Conservation (phyloP, 2,888 invertebrate genomes). For the Agrotis ipsilon region DNA sequence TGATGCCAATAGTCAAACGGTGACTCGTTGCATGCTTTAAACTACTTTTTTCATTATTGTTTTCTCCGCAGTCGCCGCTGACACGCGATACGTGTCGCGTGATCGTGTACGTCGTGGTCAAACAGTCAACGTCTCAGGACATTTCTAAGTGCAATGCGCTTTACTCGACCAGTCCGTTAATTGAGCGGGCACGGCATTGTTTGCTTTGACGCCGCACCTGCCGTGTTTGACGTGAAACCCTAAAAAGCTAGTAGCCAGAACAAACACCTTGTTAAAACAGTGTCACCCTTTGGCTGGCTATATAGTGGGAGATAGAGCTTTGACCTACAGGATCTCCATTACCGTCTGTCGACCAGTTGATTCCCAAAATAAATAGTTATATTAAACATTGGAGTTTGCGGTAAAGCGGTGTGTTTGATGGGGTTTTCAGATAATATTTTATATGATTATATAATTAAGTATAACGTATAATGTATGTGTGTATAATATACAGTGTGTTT, state of each 20-base stretch:
- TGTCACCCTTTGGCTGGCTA: background rate
- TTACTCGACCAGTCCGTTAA: slow-evolving; percentile 75
- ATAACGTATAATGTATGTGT: too few species aligned
- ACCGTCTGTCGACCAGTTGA: background rate
- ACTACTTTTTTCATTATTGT: background rate
- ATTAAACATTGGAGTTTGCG: too few species aligned
- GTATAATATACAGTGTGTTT: too few species aligned
- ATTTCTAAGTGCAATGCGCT: slow-evolving; percentile 56
- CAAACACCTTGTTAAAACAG: slow-evolving; percentile 45
- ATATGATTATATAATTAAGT: too few species aligned
- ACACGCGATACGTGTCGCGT: background rate
- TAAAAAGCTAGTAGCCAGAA: slow-evolving; percentile 57
- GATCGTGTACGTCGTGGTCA: too few species aligned
- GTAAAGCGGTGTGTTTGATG: too few species aligned
- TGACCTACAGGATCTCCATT: slow-evolving; percentile 1
- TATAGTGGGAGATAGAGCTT: background rate
- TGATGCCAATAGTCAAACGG: too few species aligned
- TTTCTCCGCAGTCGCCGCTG: background rate
- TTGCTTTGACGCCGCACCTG: slow-evolving; percentile 79
- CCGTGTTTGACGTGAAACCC: slow-evolving; percentile 72
- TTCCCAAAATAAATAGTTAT: background rate
- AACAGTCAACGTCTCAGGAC: slow-evolving; percentile 39
- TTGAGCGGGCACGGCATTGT: slow-evolving; percentile 78
- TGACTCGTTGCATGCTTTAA: background rate
- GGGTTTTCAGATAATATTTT: too few species aligned